Evolutionary conservation across 64 coral and sea anemone species (phyloP).

Genomic region (Stichodactyla helianthus): DNA sequence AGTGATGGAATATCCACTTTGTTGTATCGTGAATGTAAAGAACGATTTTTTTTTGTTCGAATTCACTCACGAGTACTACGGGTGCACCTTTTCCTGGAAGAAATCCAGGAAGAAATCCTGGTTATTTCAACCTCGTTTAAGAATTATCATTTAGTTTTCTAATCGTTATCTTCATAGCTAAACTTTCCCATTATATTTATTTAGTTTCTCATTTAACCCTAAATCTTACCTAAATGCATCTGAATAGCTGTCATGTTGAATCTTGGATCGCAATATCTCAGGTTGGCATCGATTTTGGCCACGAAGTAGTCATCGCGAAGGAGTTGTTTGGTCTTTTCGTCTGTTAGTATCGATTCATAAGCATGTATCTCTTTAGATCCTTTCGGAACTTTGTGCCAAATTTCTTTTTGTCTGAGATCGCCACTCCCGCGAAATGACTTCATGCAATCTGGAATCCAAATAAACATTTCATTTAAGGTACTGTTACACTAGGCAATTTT

Average conservation of each 20-base stretch:
- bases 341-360: neutral
- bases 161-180: neutral
- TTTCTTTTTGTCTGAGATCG: neutral
- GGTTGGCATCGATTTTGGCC: neutral
- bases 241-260: conserved; percentile 15
- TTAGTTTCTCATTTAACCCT: neutral
- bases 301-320: neutral
- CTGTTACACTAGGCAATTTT: no score
- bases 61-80: no score
- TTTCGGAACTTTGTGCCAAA: conserved; percentile 1
- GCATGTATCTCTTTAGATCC: neutral
- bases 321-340: neutral
- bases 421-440: neutral
- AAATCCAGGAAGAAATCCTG: no score
- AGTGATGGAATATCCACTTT: no score
- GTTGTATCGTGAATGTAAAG: no score
- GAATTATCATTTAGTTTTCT: no score
- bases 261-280: neutral
- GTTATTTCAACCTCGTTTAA: no score
- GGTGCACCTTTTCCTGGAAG: no score
- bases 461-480: neutral
- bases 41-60: no score
- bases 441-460: conserved; percentile 10
- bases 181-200: neutral
- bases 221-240: conserved; percentile 3